Evolutionary conservation across 2,113 vertebrate genomes (phyloP), one percentile per base, ranked within the genome.

Genomic region (Setophaga petechia): DNA sequence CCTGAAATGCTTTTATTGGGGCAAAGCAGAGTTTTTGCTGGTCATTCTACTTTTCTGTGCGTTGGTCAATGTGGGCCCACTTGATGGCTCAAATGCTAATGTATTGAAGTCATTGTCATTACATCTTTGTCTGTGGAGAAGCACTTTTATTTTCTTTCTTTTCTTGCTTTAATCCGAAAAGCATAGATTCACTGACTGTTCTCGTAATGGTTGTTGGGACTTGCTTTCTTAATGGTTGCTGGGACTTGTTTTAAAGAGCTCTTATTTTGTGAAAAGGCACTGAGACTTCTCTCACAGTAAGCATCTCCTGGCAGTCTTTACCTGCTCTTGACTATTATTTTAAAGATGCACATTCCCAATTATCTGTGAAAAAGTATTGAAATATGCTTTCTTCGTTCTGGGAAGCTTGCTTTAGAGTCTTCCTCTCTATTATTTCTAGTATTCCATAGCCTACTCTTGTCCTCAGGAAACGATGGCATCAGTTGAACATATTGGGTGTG

Each of bases 401-500:
- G 72, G 87, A 82, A 84, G 67, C 63, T 52, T 78, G 28, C 88
- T 94, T 82, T 62, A 92, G 54, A 57, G 31, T 41, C 23, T 39
- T 63, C 49, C 18, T 93, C 62, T 89, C 72, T 87, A 49, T 95
- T 94, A 71, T 55, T 89, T 93, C 85, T 82, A 41, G 74, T 89
- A 69, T 93, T 94, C 54, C 54, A n/a, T 93, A 93, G 90, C 76
- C 73, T 86, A 44, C 78, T 63, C 84, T 90, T 93, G 85, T 95
- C 94, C 94, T 96, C 54, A 2, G 71, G 84, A 86, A 92, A 89
- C 3, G 62, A 54, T 89, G 90, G 84, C 76, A 89, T 88, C 95
- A 84, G 83, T 47, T 89, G 89, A 94, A 94, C 88, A 90, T 90
- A 96, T 65, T 95, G 88, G 58, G 79, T 95, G 95, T 84, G 94